Evolutionary conservation across 2,797 vertebrate genomes (phyloP), one percentile per base, ranked within the genome.

Genomic region (Sebastes iracundus): DNA sequence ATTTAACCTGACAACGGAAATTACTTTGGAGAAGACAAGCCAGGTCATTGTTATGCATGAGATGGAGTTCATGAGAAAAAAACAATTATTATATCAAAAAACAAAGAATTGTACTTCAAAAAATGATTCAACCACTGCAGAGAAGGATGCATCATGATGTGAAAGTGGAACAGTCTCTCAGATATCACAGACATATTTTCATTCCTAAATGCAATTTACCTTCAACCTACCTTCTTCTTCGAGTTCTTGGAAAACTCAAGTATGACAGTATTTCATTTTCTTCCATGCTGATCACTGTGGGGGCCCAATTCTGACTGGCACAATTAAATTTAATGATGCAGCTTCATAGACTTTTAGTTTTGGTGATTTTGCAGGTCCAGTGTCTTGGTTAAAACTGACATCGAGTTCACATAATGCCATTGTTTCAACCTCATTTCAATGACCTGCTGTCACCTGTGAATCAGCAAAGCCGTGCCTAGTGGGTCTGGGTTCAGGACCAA

Each of bases 1-100:
- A 82, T 88, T 84, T 63, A 78, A 78, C 18, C 4, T 60, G 80
- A 83, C 80, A 80, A 71, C 49, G 20, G 83, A 84, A 90, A 90
- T 72, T 56, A 81, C 61, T 83, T 69, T 64, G 56, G 77, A 71
- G 67, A 35, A 66, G 79, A 80, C 55, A 46, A 66, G 72, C 25
- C 38, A 6, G 74, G 42, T 75, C 75, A 64, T 85, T 84, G 75
- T 71, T 77, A 89, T 86, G 75, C 77, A 87, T 85, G 81, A 83
- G 56, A 71, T 64, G 12, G 20, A 61, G 65, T 67, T 79, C 46
- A 22, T 5, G 33, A 72, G 28, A 4, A 53, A 67, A 73, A 72
- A 66, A 63, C 18, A 67, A 83, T 74, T 64, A 63, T 32, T 52
- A 25, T 55, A 65, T 68, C 11, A 25, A 20, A 53, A 68, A 69